Percentiles rank a stretch among this genome's conserved stretches.
phyloP scores from a whole-genome alignment of 2,113 vertebrate species.

The Mormyrus iriodes region DNA sequence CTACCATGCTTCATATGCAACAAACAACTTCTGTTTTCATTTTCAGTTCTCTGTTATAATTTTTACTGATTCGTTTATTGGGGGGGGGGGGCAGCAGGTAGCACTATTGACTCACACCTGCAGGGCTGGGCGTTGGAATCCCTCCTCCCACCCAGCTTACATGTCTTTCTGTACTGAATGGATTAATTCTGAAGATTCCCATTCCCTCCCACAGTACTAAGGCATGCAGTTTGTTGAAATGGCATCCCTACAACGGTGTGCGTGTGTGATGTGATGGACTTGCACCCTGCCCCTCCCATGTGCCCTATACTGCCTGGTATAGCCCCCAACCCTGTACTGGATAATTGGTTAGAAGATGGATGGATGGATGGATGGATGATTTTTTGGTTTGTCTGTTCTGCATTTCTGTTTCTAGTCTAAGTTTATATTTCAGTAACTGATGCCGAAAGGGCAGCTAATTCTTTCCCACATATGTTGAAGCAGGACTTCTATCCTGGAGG shows the following conservation, averaged over 20 bases:
- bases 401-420: background rate
- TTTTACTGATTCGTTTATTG: background rate
- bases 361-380: background rate
- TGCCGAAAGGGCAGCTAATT: background rate
- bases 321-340: background rate
- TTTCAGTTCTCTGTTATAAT: background rate
- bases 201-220: background rate
- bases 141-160: background rate
- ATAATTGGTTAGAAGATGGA: background rate
- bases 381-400: background rate
- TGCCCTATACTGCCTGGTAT: background rate
- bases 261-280: background rate
- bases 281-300: background rate
- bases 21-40: background rate
- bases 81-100: background rate
- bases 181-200: background rate
- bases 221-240: background rate
- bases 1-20: background rate
- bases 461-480: background rate
- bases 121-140: background rate
- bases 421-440: background rate
- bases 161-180: background rate
- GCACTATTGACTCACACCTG: background rate
- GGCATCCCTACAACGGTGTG: background rate
- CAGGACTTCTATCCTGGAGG: background rate